Base-by-base conservation (phyloP, 2,113 vertebrate species). In the Epinephelus lanceolatus region DNA sequence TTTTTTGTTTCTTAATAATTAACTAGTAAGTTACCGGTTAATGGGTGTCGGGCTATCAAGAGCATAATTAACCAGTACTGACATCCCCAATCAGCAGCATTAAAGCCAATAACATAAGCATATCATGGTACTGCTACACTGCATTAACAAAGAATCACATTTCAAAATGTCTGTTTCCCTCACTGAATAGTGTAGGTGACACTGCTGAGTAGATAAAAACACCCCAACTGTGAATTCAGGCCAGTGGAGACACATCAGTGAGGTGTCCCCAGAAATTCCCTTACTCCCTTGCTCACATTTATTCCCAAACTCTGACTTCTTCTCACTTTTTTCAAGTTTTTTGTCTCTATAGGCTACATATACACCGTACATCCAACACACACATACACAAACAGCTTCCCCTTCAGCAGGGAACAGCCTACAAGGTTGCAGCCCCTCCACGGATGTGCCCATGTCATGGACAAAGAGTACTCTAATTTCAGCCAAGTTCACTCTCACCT, bases 391-490 rank as follows among this genome's bases (percentile, higher is more conserved):
- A 15, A 72, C 25, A 47, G 71, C 55, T 80, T 81, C 85, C 69
- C 89, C 88, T 79, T 87, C 68, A 87, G 81, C 82, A 70, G 81
- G 63, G 71, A 80, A 86, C 68, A 84, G 76, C 81, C 90, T 77
- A 71, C 93, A 94, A 94, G 94, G 94, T 94, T 91, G 81, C 79
- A 90, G 86, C 80, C 84, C 86, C 94, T 92, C 93, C 68, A 75
- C 71, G 78, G 93, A 94, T 88, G 78, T 84, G 84, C 86, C 91
- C 80, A 76, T 93, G 91, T 92, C 93, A 92, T 78, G 73, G 85
- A 90, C 88, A 86, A 83, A 94, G 93, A 83, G 74, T 88, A 92
- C 91, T 94, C 92, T 94, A 95, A 94, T 94, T 95, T 93, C 91
- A 93, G 91, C 81, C 84, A 84, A 87, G 87, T 87, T 91, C 87